phyloP scores from a whole-genome alignment of 2,113 vertebrate species.

The Barbus barbus region DNA sequence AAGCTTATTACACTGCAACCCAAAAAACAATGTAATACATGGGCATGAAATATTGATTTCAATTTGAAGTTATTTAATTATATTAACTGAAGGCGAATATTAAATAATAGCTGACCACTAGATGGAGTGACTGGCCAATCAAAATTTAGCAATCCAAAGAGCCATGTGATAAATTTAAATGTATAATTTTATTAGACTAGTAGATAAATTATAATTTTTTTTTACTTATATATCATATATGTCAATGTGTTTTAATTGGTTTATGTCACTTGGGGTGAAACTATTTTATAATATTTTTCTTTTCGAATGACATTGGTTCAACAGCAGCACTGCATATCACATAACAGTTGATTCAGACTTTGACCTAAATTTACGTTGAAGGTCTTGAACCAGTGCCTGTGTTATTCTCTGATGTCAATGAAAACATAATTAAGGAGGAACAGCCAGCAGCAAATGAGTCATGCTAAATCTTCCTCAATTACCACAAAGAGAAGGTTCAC shows the following conservation, averaged over 20 bases:
- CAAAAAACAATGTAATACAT: too few relatives aligned
- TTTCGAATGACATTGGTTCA: background rate
- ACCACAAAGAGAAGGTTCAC: constrained; percentile 16
- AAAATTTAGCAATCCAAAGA: background rate
- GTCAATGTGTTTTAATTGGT: background rate
- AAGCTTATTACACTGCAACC: background rate
- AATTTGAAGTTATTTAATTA: background rate
- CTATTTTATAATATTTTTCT: background rate
- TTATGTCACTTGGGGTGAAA: background rate
- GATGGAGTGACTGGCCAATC: too few relatives aligned
- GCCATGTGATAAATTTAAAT: background rate
- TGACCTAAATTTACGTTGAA: background rate
- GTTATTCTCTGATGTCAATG: constrained; percentile 1
- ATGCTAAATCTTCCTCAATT: background rate
- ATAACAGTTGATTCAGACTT: constrained; percentile 6
- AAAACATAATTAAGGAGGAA: constrained; percentile 5
- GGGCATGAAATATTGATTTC: background rate
- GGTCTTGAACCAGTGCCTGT: constrained; percentile 2
- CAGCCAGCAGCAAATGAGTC: constrained; percentile 31
- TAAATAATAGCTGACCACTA: too few relatives aligned
- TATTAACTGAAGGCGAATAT: too few relatives aligned
- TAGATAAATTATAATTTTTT: background rate
- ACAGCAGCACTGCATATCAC: background rate
- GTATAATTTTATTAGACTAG: background rate
- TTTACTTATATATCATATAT: background rate